Conservation (phyloP, 2,797 vertebrate species). For the Gobio occitaniae region DNA sequence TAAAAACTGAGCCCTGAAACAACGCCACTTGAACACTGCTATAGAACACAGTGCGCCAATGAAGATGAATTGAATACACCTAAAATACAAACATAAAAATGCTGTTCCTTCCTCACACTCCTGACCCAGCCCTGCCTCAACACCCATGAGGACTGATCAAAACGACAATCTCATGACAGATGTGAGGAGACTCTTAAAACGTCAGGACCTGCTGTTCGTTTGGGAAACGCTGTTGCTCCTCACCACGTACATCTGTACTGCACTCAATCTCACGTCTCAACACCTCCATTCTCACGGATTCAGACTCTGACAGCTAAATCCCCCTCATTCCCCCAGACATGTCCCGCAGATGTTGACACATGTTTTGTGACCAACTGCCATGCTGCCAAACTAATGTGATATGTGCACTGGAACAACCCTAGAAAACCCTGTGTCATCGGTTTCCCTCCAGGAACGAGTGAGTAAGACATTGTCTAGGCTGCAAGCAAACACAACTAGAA, state of each 20-base stretch:
- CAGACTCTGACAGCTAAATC: slow-evolving; percentile 23
- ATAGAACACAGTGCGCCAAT: not conserved
- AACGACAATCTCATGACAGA: slow-evolving; percentile 72
- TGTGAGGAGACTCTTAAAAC: slow-evolving; percentile 54
- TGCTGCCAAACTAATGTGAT: slow-evolving; percentile 69
- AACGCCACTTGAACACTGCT: not conserved
- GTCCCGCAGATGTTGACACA: slow-evolving; percentile 36
- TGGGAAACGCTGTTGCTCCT: slow-evolving; percentile 37
- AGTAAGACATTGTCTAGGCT: slow-evolving; percentile 11
- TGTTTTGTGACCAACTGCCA: slow-evolving; percentile 56
- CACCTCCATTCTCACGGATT: slow-evolving; percentile 11
- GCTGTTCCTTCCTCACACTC: not conserved
- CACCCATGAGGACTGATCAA: slow-evolving; percentile 67
- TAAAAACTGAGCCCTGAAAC: not conserved
- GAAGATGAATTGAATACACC: not conserved
- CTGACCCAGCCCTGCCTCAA: slow-evolving; percentile 6
- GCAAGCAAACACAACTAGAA: not conserved
- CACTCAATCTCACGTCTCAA: slow-evolving; percentile 42
- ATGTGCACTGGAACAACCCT: slow-evolving; percentile 60
- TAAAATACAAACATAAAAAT: not conserved
- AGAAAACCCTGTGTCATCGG: slow-evolving; percentile 71
- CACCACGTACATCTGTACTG: slow-evolving; percentile 18
- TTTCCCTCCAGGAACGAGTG: slow-evolving; percentile 64
- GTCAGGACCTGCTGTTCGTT: slow-evolving; percentile 4
- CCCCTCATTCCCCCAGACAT: slow-evolving; percentile 2